These are phyloP conservation scores for Lymantria monacha DNA, from an alignment of 2,888 invertebrate species.

Conservation along the genomic window DNA sequence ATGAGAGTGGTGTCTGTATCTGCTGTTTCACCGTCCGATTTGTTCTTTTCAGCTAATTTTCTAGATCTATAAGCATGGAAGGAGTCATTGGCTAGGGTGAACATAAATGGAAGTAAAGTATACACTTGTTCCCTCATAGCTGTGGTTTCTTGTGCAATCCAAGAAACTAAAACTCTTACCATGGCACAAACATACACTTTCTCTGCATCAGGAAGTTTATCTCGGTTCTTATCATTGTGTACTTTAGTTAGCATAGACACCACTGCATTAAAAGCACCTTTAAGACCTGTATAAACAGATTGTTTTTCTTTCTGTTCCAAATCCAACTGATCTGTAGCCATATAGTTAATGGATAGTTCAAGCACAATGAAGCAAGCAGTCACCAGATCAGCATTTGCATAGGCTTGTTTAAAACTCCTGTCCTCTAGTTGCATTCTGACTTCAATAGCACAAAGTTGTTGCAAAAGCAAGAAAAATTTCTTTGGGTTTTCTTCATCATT, in stretches of 20 bases:
- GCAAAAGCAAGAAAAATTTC: conserved; percentile 90
- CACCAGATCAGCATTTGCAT: conserved; percentile 89
- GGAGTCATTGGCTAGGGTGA: conserved; percentile 90
- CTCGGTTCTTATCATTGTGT: conserved; percentile 88
- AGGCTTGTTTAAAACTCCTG: conserved; percentile 89
- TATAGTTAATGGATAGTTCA: conserved; percentile 89
- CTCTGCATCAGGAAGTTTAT: conserved; percentile 85
- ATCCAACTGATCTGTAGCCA: conserved; percentile 90
- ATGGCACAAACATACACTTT: conserved; percentile 92
- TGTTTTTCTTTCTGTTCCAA: conserved; percentile 95
- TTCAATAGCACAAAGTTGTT: conserved; percentile 95
- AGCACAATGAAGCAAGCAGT: conserved; percentile 91
- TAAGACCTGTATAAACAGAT: conserved; percentile 93
- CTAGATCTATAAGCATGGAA: conserved; percentile 88
- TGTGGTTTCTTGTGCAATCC: conserved; percentile 95
- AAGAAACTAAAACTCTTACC: conserved; percentile 92
- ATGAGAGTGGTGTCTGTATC: conserved; percentile 69
- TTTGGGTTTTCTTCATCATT: conserved; percentile 90
- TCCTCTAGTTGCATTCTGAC: conserved; percentile 96
- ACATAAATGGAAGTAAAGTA: conserved; percentile 90
- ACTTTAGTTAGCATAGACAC: conserved; percentile 88
- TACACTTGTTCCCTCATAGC: conserved; percentile 93
- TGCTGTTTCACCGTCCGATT: conserved; percentile 80
- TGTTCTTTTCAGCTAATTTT: conserved; percentile 85
- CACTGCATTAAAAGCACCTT: conserved; percentile 93